Evolutionary conservation across 2,888 invertebrate species (phyloP), one percentile per base, ranked within the genome.

Genomic region (Psylliodes chrysocephalus): DNA sequence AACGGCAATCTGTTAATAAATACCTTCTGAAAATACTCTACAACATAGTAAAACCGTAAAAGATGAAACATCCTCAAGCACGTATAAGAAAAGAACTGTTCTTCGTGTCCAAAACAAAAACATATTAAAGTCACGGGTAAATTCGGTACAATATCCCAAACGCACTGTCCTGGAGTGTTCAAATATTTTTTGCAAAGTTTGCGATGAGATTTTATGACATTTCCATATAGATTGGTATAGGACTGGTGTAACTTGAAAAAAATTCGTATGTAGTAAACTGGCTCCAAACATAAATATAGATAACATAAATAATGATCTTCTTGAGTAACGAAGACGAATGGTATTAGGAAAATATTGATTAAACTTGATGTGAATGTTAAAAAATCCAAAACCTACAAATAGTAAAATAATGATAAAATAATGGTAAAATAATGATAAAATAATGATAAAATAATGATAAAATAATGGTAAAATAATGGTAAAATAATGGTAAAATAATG

Each of bases 61-160:
- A 69, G 40, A 30, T 69, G 66, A 14, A 66, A 49, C 28, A 66
- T 10, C 28, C 68, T 64, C 25, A 69, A 46, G 19, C 65, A 66
- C 10, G 49, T 63, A 33, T 66, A 69, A 4, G 51, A 47, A 12
- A 64, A 69, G 25, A 64, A 64, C 60, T 61, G 42, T 22, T 66
- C 60, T 22, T 64, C 65, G 12, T n/a, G 46, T 19, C 33, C 49
- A 52, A 56, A 68, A 40, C 22, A 17, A 14, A 63, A 66, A 17
- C 62, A 64, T 12, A 54, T 38, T 1, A 63, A 14, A n/a, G 14
- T 46, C 6, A 69, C 17, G 4, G 68, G 68, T 10, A 69, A 25
- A 38, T 66, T 69, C 1, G 66, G 57, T 12, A 64, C 35, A 14
- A 66, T 47, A 47, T 69, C 66, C 68, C 66, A 64, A 35, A 69